Base-by-base conservation (phyloP, 1,140 invertebrate species). In the Drosophila miranda region DNA sequence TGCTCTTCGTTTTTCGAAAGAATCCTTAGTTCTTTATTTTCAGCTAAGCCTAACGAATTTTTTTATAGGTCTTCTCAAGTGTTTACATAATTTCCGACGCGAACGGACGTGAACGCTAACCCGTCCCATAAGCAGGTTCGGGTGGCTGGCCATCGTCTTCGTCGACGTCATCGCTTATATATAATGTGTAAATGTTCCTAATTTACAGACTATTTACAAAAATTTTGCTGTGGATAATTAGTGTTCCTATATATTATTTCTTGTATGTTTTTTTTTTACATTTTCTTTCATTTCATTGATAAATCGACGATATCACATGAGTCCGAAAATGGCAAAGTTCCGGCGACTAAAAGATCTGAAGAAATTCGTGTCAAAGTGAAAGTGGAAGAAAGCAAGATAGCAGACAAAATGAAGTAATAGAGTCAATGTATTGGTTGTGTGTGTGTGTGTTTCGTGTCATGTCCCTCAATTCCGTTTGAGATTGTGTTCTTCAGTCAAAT, bases 21-120 rank as follows among this genome's bases (percentile, higher is more conserved):
- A 90, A 90, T 87, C 59, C 78, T 90, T 86, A 75, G 72, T 89
- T 90, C 89, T 90, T 90, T 83, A 86, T 90, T 90, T 90, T 89
- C 89, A 86, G 71, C 84, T 90, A 90, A 83, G 56, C 59, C 75
- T 78, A 82, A 75, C 75, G 66, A 82, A 87, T 78, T 63, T 80
- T 48, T 59, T 59, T 51, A 66, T 75, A 71, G 64, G 74, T 81
- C 61, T 66, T 81, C 57, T 70, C 60, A 69, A 75, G 58, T 48
- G 61, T 69, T 60, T 58, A 41, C 28, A 43, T 78, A 59, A 51
- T 34, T 42, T 44, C 6, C 53, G 59, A 75, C 34, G 58, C 46
- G 46, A 67, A 23, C 28, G 2, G 28, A 30, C 28, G 7, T 3
- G 28, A 30, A 2, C 28, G 28, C 7, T 7, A 42, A 55, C 56